Percentiles rank a stretch among this genome's conserved stretches.
Conservation (phyloP, 2,113 vertebrate genomes). For the Engystomops pustulosus region DNA sequence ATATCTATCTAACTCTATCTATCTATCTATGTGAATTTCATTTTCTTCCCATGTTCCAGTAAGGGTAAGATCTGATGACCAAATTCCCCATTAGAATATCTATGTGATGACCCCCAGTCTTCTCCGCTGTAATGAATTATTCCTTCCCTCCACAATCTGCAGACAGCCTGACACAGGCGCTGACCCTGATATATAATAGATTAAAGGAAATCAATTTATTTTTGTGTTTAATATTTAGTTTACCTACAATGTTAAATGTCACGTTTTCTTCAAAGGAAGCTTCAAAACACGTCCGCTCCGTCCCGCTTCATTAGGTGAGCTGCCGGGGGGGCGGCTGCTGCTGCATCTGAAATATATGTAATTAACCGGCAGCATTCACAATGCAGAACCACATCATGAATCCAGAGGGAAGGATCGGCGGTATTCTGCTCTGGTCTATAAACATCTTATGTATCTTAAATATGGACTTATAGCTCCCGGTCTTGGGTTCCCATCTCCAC, state of each 20-base stretch:
- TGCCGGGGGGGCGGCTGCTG: constrained; percentile 22
- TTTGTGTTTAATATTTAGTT: constrained; percentile 52
- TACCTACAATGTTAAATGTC: constrained; percentile 53
- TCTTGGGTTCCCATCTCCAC: too few relatives aligned
- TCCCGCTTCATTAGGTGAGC: constrained; percentile 32
- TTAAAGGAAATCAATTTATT: constrained; percentile 56
- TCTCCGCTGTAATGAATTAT: constrained; percentile 18
- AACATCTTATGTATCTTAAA: too few relatives aligned
- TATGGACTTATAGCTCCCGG: too few relatives aligned
- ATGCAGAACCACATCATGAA: constrained; percentile 2
- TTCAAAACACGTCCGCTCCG: constrained; percentile 33
- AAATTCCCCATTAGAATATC: constrained; percentile 25
- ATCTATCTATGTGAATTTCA: too few relatives aligned
- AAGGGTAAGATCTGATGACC: constrained; percentile 26
- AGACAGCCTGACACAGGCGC: constrained; percentile 6
- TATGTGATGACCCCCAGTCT: constrained; percentile 22
- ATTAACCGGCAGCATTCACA: constrained; percentile 5
- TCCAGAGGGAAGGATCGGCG: too few relatives aligned
- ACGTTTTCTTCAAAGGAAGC: constrained; percentile 45
- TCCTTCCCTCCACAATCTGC: neutral
- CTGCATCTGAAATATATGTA: neutral
- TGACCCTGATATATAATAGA: constrained; percentile 53
- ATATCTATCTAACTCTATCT: too few relatives aligned
- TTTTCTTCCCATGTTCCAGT: neutral
- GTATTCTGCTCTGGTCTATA: too few relatives aligned